These are phyloP conservation scores for Caenorhabditis panamensis DNA, from an alignment of 2,888 invertebrate genomes.

Conservation along the genomic window DNA sequence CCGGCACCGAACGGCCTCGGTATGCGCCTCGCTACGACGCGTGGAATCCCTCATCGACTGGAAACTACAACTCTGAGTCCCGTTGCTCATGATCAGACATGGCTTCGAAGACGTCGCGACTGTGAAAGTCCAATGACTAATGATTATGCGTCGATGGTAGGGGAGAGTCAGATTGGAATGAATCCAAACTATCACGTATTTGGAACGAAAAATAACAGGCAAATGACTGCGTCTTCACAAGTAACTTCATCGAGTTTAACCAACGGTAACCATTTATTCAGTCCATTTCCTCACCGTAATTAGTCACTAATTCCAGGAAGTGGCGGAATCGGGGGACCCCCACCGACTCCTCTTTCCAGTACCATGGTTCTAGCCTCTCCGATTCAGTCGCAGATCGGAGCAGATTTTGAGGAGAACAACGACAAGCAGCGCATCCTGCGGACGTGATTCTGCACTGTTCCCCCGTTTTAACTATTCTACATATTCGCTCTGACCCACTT, in stretches of 20 bases:
- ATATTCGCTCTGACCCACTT: neutral
- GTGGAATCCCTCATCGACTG: conserved; percentile 54
- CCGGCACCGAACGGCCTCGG: conserved; percentile 61
- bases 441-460: neutral
- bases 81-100: conserved; percentile 67
- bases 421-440: neutral
- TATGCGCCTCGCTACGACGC: neutral
- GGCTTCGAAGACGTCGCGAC: conserved; percentile 67
- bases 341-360: conserved; percentile 62
- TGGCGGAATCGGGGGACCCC: conserved; percentile 60
- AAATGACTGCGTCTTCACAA: conserved; percentile 40
- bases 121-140: conserved; percentile 75
- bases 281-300: neutral
- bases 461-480: neutral
- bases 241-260: conserved; percentile 55
- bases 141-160: conserved; percentile 79
- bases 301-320: conserved; percentile 49
- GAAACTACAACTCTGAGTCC: conserved; percentile 63
- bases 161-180: conserved; percentile 60
- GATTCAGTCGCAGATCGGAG: conserved; percentile 58
- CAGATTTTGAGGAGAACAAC: conserved; percentile 31
- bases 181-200: conserved; percentile 47
- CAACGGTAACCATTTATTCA: conserved; percentile 35
- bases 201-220: conserved; percentile 11
- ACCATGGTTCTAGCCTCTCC: conserved; percentile 63